phyloP scores from a whole-genome alignment of 1,140 invertebrate genomes.

The Parasteatoda tepidariorum region DNA sequence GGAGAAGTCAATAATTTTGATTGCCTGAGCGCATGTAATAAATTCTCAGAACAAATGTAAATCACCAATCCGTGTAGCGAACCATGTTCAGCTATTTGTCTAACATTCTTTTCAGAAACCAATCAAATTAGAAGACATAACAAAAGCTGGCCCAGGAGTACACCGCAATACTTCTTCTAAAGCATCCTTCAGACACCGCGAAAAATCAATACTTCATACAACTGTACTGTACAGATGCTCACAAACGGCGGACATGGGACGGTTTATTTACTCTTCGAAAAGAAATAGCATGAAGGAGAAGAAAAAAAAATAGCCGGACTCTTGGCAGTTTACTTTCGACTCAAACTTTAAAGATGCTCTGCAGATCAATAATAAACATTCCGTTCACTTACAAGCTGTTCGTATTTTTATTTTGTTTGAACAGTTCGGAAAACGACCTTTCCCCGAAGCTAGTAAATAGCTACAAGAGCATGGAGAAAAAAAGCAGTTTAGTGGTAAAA shows the following conservation, averaged over 20 bases:
- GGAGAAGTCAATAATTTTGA: no score
- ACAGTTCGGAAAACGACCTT: conserved; percentile 28
- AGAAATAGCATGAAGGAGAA: background rate
- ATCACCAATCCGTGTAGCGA: background rate
- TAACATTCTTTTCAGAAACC: no score
- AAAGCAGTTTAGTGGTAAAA: conserved; percentile 40
- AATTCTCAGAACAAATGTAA: background rate
- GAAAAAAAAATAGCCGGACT: background rate
- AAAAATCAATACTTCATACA: no score
- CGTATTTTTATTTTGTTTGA: conserved; percentile 22
- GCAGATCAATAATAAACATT: conserved; percentile 56
- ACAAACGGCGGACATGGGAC: background rate
- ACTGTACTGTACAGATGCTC: no score
- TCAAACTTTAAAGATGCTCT: conserved; percentile 57
- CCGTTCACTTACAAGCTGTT: background rate
- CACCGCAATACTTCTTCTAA: no score
- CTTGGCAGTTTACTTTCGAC: conserved; percentile 54
- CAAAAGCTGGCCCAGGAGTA: no score
- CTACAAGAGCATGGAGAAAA: background rate
- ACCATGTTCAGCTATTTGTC: no score
- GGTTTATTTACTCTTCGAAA: conserved; percentile 33
- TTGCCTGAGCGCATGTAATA: background rate
- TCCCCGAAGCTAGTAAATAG: conserved; percentile 23
- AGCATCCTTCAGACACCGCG: no score
- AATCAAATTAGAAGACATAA: no score